phyloP scores from a whole-genome alignment of 2,113 vertebrate genomes.

The Forbesichthys agassizii region DNA sequence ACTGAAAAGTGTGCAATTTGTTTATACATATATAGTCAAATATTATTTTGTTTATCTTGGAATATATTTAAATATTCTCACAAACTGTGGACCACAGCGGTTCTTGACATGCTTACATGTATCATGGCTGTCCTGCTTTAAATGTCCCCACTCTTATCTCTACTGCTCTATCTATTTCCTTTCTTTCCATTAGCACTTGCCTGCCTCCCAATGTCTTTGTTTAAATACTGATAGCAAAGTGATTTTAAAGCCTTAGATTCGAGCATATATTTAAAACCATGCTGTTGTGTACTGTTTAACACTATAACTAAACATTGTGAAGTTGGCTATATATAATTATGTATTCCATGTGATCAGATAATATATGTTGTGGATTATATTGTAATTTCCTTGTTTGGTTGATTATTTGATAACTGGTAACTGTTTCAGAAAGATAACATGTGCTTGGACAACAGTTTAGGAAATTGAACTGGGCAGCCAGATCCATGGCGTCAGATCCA shows the following conservation, averaged over 20 bases:
- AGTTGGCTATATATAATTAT: no score
- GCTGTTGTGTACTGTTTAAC: not conserved
- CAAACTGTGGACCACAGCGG: not conserved
- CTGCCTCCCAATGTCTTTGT: not conserved
- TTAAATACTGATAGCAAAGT: no score
- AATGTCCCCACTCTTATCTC: constrained; percentile 23
- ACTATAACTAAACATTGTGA: no score
- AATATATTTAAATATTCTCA: no score
- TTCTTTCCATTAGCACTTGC: constrained; percentile 16
- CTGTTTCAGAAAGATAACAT: constrained; percentile 11
- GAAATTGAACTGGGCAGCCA: constrained; percentile 10
- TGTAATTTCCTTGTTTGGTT: not conserved
- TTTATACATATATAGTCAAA: no score
- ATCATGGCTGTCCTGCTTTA: not conserved
- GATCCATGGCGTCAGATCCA: constrained; percentile 31
- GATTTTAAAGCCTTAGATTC: no score
- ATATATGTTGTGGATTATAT: not conserved
- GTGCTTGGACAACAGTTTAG: not conserved
- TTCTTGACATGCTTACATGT: not conserved
- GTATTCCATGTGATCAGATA: no score
- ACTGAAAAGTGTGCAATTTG: no score
- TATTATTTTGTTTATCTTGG: no score
- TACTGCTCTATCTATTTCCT: not conserved
- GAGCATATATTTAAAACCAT: not conserved
- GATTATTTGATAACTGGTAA: not conserved